Base-by-base conservation (phyloP, 1,140 invertebrate genomes). In the Penaeus vannamei region DNA sequence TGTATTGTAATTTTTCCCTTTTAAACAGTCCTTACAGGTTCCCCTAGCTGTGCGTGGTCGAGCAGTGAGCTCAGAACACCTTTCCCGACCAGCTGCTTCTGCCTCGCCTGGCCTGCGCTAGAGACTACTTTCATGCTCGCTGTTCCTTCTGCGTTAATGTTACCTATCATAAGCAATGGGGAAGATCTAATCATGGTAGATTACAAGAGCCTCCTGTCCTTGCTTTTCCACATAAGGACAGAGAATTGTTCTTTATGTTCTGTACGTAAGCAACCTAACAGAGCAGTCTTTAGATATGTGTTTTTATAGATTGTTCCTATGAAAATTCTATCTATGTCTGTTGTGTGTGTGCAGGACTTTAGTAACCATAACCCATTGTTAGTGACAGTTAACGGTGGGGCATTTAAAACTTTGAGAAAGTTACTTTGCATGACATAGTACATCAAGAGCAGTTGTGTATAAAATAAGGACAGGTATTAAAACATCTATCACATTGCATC, bases 1-100 rank as follows among this genome's bases (percentile, higher is more conserved):
- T 42, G 29, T 46, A 46, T 19, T 46, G 5, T 76, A 20, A 61
- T 32, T 4, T 23, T 46, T 42, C 46, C 29, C 42, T 23, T 80
- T 2, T 19, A 26, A 62, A 32, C 76, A 89, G 72, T 64, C 59
- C 79, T 32, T 84, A 80, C 59, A 84, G 87, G 72, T 89, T 77
- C 81, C 81, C 46, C 87, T 89, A 29, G 87, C 81, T 66, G 59
- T 89, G 26, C 87, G 87, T 89, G 87, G 82, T 85, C 87, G 87
- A 77, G 87, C 87, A 59, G 82, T 89, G 72, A 89, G 87, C 72
- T 84, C 87, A 53, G 87, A 89, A 79, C 82, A 84, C 76, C 66
- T 89, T 46, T 89, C 87, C 32, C 83, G 87, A 89, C 87, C 87
- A 85, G 87, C 76, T 89, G 87, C 76, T 85, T 84, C 82, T 80